phyloP scores from a whole-genome alignment of 37 sponge, comb jelly and placozoan genomes.

The Tethya wilhelma region DNA sequence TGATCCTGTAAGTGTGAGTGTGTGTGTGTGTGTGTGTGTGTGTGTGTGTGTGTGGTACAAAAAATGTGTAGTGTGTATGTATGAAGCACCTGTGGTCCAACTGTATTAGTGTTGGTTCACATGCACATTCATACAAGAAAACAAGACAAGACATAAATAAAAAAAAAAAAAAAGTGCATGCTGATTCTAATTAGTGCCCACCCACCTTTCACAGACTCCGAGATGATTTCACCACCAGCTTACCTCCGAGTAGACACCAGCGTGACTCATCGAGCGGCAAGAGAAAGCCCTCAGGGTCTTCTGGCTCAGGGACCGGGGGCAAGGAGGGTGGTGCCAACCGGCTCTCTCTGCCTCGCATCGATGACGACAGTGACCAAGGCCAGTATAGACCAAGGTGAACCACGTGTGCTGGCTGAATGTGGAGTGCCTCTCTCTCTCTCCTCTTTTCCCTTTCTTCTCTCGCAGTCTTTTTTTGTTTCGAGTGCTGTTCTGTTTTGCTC shows the following conservation, averaged over 20 bases:
- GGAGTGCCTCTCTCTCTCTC: not conserved
- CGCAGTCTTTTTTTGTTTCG: not conserved
- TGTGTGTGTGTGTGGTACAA: not conserved
- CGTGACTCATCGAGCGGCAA: too few relatives aligned
- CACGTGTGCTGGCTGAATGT: not conserved
- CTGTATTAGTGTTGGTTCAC: not conserved
- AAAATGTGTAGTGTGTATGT: not conserved
- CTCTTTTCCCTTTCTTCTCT: conserved; percentile 6
- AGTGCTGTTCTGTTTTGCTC: too few relatives aligned
- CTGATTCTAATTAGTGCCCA: too few relatives aligned
- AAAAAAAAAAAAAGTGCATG: too few relatives aligned
- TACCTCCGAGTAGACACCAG: conserved; percentile 44
- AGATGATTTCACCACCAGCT: conserved; percentile 22
- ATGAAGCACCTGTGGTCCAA: not conserved
- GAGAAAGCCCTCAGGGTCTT: too few relatives aligned
- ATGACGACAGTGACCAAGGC: conserved; percentile 46
- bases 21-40: not conserved
- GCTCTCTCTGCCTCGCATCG: conserved; percentile 74
- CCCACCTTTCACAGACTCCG: too few relatives aligned
- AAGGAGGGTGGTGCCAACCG: not conserved
- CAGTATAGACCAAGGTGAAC: conserved; percentile 62
- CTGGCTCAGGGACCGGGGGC: conserved; percentile 1
- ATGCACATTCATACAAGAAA: too few relatives aligned
- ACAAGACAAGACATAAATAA: too few relatives aligned
- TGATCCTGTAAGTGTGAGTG: conserved; percentile 47